These are phyloP conservation scores for Athalia circularis DNA, from an alignment of 2,888 invertebrate genomes.

Conservation along the genomic window DNA sequence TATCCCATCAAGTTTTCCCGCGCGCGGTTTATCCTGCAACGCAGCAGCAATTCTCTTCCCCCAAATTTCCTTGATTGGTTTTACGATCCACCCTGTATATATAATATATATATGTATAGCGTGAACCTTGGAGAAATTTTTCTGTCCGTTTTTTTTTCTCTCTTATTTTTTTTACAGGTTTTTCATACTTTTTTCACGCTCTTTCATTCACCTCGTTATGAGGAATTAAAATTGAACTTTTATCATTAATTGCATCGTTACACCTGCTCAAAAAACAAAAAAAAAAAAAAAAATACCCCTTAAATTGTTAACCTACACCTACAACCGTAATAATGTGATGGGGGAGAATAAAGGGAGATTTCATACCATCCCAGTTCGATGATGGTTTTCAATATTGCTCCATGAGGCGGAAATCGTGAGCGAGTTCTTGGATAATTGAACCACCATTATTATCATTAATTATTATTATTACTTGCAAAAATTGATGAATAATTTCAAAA, in stretches of 20 bases:
- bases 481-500: no score
- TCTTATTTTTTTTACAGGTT: neutral
- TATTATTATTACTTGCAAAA: no score
- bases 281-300: neutral
- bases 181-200: neutral
- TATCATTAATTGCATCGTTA: constrained; percentile 38
- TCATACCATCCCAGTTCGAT: neutral
- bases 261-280: neutral
- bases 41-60: no score
- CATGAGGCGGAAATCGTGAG: no score
- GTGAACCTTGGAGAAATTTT: constrained; percentile 8
- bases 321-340: constrained; percentile 11
- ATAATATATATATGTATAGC: no score
- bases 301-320: neutral
- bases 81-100: constrained; percentile 4
- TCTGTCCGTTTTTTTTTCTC: neutral
- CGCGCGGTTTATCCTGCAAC: neutral
- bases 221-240: constrained; percentile 20
- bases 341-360: constrained; percentile 3
- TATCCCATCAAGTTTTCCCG: neutral
- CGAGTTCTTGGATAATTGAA: no score
- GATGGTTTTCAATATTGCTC: no score
- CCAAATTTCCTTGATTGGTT: constrained; percentile 24
- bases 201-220: constrained; percentile 7
- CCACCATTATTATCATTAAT: no score